phyloP scores from a whole-genome alignment of 2,888 invertebrate species.

The Portevinia maculata region DNA sequence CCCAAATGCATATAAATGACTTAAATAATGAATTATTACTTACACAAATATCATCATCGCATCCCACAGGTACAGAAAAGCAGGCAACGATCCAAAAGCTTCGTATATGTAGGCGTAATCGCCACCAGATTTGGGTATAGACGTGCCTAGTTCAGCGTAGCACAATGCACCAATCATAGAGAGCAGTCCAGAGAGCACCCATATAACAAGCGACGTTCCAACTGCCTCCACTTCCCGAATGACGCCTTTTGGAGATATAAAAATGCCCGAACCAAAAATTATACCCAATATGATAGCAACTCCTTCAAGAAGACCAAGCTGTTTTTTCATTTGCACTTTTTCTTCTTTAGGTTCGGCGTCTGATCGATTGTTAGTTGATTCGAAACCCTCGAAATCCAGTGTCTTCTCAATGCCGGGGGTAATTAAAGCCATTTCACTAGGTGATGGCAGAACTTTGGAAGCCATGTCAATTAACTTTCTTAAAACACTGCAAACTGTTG shows the following conservation, averaged over 20 bases:
- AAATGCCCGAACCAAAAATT: slow-evolving; percentile 97
- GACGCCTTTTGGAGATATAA: slow-evolving; percentile 97
- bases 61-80: slow-evolving; percentile 98
- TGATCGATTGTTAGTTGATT: slow-evolving; percentile 11
- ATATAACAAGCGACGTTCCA: slow-evolving; percentile 93
- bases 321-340: slow-evolving; percentile 92
- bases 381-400: slow-evolving; percentile 61
- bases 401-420: slow-evolving; percentile 79
- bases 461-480: slow-evolving; percentile 75
- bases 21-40: slow-evolving; percentile 81
- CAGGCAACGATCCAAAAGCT: slow-evolving; percentile 95
- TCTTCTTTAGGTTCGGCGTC: slow-evolving; percentile 77
- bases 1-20: background rate
- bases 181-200: slow-evolving; percentile 93
- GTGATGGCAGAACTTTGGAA: slow-evolving; percentile 78
- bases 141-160: slow-evolving; percentile 95
- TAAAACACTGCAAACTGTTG: slow-evolving; percentile 1
- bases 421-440: slow-evolving; percentile 82
- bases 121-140: slow-evolving; percentile 95
- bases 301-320: slow-evolving; percentile 94
- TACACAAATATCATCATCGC: slow-evolving; percentile 98
- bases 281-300: slow-evolving; percentile 97
- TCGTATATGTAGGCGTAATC: slow-evolving; percentile 98
- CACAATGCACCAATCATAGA: slow-evolving; percentile 97
- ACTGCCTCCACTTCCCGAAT: slow-evolving; percentile 94